phyloP scores from a whole-genome alignment of 2,888 invertebrate species.

The Melikaiella ostensackeni region DNA sequence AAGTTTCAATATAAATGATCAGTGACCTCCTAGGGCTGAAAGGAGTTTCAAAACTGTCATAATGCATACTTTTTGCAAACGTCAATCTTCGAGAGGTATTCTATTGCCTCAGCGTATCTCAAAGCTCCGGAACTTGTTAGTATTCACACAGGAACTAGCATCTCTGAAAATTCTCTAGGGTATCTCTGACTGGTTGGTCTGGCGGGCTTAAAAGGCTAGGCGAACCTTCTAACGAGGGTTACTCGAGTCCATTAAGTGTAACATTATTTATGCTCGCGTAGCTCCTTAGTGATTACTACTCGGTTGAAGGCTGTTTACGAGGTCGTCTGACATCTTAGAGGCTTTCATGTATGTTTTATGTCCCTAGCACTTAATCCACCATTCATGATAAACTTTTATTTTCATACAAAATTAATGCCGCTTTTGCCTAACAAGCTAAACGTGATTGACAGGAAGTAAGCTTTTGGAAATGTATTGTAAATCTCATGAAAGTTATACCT shows the following conservation, averaged over 20 bases:
- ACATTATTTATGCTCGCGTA: slow-evolving; percentile 35
- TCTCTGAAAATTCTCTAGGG: slow-evolving; percentile 29
- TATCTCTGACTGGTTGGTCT: slow-evolving; percentile 35
- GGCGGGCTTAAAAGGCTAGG: slow-evolving; percentile 29
- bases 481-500: background rate
- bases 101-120: slow-evolving; percentile 12
- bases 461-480: background rate
- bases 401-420: background rate
- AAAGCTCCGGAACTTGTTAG: slow-evolving; percentile 35
- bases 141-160: slow-evolving; percentile 30
- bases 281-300: slow-evolving; percentile 33
- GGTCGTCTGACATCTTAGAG: slow-evolving; percentile 27
- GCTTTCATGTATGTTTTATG: slow-evolving; percentile 26
- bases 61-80: background rate
- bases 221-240: slow-evolving; percentile 35
- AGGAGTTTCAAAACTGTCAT: background rate
- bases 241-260: slow-evolving; percentile 36
- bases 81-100: slow-evolving; percentile 23
- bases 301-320: slow-evolving; percentile 23
- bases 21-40: background rate
- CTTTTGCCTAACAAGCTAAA: background rate
- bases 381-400: slow-evolving; percentile 3
- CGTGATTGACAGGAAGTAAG: background rate
- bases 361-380: slow-evolving; percentile 9
- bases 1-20: background rate